Conservation (phyloP, 2,113 vertebrate genomes). For the Calonectris borealis region DNA sequence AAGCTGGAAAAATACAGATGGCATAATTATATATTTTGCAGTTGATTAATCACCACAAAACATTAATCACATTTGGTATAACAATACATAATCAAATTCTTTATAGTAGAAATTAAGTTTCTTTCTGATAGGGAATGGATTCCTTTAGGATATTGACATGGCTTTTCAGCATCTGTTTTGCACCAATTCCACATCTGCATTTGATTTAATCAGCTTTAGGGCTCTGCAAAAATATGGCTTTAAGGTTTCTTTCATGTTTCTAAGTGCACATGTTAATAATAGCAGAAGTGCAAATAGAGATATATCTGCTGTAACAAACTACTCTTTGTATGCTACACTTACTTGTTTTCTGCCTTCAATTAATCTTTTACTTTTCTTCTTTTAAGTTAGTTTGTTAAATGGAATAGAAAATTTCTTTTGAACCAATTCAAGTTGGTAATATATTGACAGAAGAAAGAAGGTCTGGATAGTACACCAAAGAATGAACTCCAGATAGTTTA, state of each 20-base stretch:
- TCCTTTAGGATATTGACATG: conserved; percentile 81
- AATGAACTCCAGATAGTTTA: background rate
- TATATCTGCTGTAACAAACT: conserved; percentile 48
- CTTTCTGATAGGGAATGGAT: conserved; percentile 75
- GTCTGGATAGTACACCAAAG: background rate
- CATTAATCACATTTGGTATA: conserved; percentile 85
- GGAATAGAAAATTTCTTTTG: background rate
- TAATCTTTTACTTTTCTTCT: background rate
- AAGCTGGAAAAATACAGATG: conserved; percentile 80
- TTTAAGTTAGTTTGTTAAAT: background rate
- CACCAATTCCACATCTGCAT: conserved; percentile 78
- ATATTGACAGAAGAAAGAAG: background rate
- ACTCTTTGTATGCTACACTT: background rate
- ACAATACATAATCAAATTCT: conserved; percentile 83
- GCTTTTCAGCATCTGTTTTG: conserved; percentile 79
- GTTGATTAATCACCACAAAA: conserved; percentile 84
- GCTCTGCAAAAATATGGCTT: conserved; percentile 68
- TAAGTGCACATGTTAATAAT: conserved; percentile 60
- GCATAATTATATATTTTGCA: conserved; percentile 83
- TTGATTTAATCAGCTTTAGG: conserved; percentile 73
- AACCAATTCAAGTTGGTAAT: background rate
- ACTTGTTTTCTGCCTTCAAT: background rate
- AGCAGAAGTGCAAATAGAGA: conserved; percentile 44
- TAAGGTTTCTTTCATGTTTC: conserved; percentile 67
- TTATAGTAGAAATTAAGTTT: conserved; percentile 81